These are phyloP conservation scores for Nemopilema nomurai DNA, from an alignment of 30 jellyfish, hydroid and myxozoan genomes.

Conservation along the genomic window DNA sequence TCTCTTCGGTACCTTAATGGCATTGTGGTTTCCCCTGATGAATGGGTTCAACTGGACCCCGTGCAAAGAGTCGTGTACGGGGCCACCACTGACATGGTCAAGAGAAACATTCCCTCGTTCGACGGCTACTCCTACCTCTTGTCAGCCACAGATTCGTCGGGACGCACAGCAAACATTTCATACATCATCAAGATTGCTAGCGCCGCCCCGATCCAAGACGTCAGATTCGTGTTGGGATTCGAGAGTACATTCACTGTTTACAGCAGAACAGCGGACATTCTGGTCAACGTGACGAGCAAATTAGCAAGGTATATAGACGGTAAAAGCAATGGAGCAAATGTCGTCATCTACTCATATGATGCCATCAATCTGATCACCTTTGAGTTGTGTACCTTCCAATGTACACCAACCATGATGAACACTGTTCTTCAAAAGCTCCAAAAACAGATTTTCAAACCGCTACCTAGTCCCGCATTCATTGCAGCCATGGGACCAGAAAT, in stretches of 20 bases:
- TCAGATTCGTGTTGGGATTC: slow-evolving; percentile 70
- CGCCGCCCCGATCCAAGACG: slow-evolving; percentile 47
- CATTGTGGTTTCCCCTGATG: slow-evolving; percentile 52
- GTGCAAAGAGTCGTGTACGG: slow-evolving; percentile 71
- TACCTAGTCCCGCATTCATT: slow-evolving; percentile 62
- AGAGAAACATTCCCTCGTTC: slow-evolving; percentile 31
- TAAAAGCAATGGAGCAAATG: slow-evolving; percentile 10
- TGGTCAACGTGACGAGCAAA: slow-evolving; percentile 48
- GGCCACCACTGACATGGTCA: slow-evolving; percentile 55
- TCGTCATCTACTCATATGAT: slow-evolving; percentile 44
- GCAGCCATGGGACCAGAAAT: slow-evolving; percentile 70
- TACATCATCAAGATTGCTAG: slow-evolving; percentile 55
- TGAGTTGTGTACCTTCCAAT: slow-evolving; percentile 64
- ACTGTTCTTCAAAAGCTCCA: slow-evolving; percentile 59
- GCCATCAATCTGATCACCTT: slow-evolving; percentile 44
- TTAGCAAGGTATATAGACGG: slow-evolving; percentile 25
- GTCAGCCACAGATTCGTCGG: slow-evolving; percentile 89
- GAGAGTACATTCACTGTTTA: slow-evolving; percentile 10
- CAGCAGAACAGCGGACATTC: slow-evolving; percentile 51
- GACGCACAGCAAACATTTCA: slow-evolving; percentile 89
- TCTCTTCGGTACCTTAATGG: slow-evolving; percentile 64
- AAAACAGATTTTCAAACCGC: slow-evolving; percentile 24
- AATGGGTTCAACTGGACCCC: slow-evolving; percentile 88
- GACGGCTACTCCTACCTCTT: slow-evolving; percentile 62
- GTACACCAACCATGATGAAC: slow-evolving; percentile 58